Base-by-base conservation (phyloP, 1,140 invertebrate genomes). In the Anthonomus grandis region DNA sequence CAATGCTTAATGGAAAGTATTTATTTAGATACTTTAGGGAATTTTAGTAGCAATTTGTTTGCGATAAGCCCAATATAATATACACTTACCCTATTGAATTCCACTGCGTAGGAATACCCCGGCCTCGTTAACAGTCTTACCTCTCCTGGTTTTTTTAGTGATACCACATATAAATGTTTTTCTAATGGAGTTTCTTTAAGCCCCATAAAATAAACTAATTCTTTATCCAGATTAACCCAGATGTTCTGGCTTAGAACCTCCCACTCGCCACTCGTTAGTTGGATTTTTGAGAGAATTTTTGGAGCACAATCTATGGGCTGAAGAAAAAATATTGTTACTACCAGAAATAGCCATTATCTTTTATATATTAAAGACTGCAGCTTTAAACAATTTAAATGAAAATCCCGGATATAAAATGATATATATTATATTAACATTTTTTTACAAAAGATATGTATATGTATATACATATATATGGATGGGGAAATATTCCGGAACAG, bases 151-250 rank as follows among this genome's bases (percentile, higher is more conserved):
- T 80, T 72, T 39, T 75, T 78, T 27, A 90, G 70, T 4, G 87
- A 89, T 9, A 89, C 86, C 3, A 86, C 88, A 72, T 93, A 93
- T 36, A 91, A 77, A 66, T 93, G 90, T 61, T 90, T 85, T 70
- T 92, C 90, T 19, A 93, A 70, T 0, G 89, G 88, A 0, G 86
- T 84, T 71, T 93, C 90, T 60, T 83, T 82, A 15, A 91, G 73
- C 3, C 86, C 90, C 44, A 89, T 81, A 73, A 93, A 92, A 75
- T 91, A 93, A 2, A 92, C 86, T 39, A 92, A 74, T 19, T 83
- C 80, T 56, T 83, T 78, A 2, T 75, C 63, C 19, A 81, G 77
- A 69, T 92, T 87, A 9, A 92, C 85, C 89, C 89, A 91, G 37
- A 92, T 76, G 63, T 85, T 84, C 57, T 82, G 80, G 0, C 84